Base-by-base conservation (phyloP, 2,888 invertebrate genomes). In the Drepana falcataria region DNA sequence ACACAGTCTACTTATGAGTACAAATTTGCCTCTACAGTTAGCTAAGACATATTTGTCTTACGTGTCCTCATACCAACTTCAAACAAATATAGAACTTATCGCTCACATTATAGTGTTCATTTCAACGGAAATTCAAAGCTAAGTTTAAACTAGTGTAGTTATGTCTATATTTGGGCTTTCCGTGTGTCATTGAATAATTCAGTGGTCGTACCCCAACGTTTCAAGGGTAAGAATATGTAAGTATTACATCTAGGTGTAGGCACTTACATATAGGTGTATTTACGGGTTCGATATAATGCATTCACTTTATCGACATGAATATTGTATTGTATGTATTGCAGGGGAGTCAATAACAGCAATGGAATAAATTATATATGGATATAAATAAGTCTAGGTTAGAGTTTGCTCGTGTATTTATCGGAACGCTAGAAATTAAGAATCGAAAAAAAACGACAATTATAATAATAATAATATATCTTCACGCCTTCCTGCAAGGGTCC, bases 111-210 rank as follows among this genome's bases (percentile, higher is more conserved):
- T 85, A 75, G 71, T 33, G 81, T 70, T 73, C 74, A 81, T 76
- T 83, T 81, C 76, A 73, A 76, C 75, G 34, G 40, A 33, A n/a
- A 73, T 73, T 69, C 71, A 74, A 69, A 65, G 66, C 64, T 62
- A 66, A 74, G 68, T 68, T 63, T 68, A 68, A 65, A 73, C 68
- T 73, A 77, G 79, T 78, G 75, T 72, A 77, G 3, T 80, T 83
- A 79, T 86, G 84, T 85, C 83, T 90, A 88, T 90, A 88, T 88
- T 88, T 87, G 85, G 84, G 79, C 77, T 86, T 84, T 85, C 83
- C 83, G 85, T 87, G 81, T 87, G 87, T 85, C 85, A 86, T 85
- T 91, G 88, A 91, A 91, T 91, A 81, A 91, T 91, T 90, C 87
- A 90, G 84, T 81, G 87, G 87, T 85, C 83, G 83, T 85, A 81